phyloP scores from a whole-genome alignment of 1,140 invertebrate genomes.

The Bombyx mandarina region DNA sequence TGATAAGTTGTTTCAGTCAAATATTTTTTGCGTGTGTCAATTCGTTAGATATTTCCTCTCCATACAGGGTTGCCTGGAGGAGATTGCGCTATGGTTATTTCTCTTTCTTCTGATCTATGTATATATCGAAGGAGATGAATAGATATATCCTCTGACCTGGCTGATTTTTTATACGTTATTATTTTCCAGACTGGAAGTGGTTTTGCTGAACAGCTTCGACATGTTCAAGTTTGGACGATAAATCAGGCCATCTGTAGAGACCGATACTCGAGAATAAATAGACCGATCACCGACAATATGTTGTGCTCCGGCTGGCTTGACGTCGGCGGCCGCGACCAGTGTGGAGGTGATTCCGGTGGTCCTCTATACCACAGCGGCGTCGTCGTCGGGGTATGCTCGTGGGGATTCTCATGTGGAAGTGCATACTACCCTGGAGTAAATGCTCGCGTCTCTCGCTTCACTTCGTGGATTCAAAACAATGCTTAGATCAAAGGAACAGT shows the following conservation, averaged over 20 bases:
- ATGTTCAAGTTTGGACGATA: neutral
- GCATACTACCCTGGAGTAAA: neutral
- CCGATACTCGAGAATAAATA: neutral
- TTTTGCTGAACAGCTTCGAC: slow-evolving; percentile 1
- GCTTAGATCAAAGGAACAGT: neutral
- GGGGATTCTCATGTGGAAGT: neutral
- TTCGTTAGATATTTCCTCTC: too few species aligned
- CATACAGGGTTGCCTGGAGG: too few species aligned
- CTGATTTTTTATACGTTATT: too few species aligned
- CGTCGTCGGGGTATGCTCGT: neutral
- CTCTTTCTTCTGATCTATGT: too few species aligned
- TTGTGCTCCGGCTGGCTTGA: neutral
- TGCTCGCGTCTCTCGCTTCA: neutral
- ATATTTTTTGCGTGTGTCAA: too few species aligned
- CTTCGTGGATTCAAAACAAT: neutral
- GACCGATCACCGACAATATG: neutral
- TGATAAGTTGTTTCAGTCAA: too few species aligned
- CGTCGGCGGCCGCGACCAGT: neutral
- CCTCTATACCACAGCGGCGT: neutral
- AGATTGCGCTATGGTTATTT: too few species aligned
- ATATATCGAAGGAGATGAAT: too few species aligned
- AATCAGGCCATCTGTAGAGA: neutral
- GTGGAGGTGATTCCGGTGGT: neutral
- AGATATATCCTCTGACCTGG: too few species aligned
- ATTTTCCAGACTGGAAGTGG: too few species aligned